Evolutionary conservation across 2,888 invertebrate genomes (phyloP), one percentile per base, ranked within the genome.

Genomic region (Iselma pallidipennis): DNA sequence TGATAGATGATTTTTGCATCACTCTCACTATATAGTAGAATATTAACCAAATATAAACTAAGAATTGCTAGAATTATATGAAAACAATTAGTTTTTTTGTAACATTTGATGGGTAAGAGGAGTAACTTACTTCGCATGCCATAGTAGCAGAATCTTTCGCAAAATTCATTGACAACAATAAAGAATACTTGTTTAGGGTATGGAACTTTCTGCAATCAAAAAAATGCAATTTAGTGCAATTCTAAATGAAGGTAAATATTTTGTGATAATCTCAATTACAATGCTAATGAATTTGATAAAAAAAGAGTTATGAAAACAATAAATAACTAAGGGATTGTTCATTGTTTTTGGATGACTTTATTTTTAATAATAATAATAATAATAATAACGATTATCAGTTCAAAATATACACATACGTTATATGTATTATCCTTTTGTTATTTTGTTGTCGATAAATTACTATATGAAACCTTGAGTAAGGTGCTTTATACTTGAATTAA

Each of bases 131-230:
- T 91, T 87, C 94, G 90, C 91, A 96, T 93, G 78, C 98, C 98
- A 90, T 98, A 98, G 82, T 88, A 98, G 64, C 92, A 94, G 83
- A 98, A 98, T 74, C 98, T 86, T 83, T 98, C 98, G 83, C 98
- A 98, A 83, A 98, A 97, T 82, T 98, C 98, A 89, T 96, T 98
- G 81, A 90, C 90, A 70, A 98, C 87, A 76, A 98, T 98, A 83
- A 96, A 97, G 75, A 91, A 93, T 14, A 98, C 92, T 16, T 94
- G 87, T 78, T 88, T 91, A 0, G 98, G 97, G 77, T 96, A 97
- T 25, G 87, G 87, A 50, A 88, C 74, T 82, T 87, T 87, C 90
- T 90, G 86, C 69, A 87, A 80, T 60, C 83, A 75, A 74, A 79
- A 77, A 63, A 59, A 65, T 53, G 56, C 21, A 62, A 37, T 56